These are phyloP conservation scores for Lordiphosa fenestrarum DNA, from an alignment of 2,888 invertebrate genomes.

Conservation along the genomic window DNA sequence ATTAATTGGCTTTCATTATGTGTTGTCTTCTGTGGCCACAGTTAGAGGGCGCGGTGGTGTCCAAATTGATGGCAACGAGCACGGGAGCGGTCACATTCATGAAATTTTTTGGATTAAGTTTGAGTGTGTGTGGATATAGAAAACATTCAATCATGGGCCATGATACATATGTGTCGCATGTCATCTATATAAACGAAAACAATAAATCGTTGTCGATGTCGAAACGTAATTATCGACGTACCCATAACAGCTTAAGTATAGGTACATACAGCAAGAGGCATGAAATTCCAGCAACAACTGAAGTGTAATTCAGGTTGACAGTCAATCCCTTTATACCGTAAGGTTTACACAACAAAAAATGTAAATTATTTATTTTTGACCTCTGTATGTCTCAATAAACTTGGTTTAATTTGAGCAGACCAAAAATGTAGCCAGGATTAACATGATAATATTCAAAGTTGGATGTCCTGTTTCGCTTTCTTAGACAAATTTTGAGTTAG, in stretches of 20 bases:
- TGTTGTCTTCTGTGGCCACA: neutral
- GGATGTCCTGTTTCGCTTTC: no score
- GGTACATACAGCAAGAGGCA: neutral
- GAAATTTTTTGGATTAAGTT: conserved; percentile 30
- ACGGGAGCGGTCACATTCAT: conserved; percentile 41
- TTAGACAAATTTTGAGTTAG: no score
- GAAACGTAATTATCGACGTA: conserved; percentile 38
- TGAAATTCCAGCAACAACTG: conserved; percentile 23
- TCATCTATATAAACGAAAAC: conserved; percentile 46
- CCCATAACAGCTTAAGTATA: conserved; percentile 24
- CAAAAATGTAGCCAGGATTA: no score
- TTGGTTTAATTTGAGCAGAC: no score
- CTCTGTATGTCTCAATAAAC: no score
- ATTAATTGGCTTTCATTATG: neutral
- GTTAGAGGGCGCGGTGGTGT: conserved; percentile 16
- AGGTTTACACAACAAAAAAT: conserved; percentile 1
- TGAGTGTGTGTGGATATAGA: conserved; percentile 31
- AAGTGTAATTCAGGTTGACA: conserved; percentile 28
- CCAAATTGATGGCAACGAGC: conserved; percentile 25
- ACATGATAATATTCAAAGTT: no score
- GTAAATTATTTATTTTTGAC: no score
- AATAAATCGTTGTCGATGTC: conserved; percentile 39
- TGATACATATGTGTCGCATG: conserved; percentile 40
- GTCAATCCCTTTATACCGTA: conserved; percentile 28
- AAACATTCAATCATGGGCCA: conserved; percentile 49